These are phyloP conservation scores for Volucella inanis DNA, from an alignment of 2,888 invertebrate species.

Conservation along the genomic window DNA sequence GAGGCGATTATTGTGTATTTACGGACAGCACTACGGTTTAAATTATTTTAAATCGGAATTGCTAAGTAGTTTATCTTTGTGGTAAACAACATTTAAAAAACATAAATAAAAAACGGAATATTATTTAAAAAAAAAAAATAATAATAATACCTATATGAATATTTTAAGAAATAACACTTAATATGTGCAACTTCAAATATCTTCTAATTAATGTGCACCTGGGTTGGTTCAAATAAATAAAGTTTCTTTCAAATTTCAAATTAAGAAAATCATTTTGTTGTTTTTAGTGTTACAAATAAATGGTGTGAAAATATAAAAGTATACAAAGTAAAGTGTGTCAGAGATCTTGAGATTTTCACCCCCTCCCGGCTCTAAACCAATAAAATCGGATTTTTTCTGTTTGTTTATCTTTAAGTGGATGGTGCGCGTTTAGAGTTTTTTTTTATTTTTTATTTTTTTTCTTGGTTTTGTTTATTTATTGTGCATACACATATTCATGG, in stretches of 20 bases:
- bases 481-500: slow-evolving; percentile 48
- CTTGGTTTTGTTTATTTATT: slow-evolving; percentile 48
- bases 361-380: slow-evolving; percentile 26
- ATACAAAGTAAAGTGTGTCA: slow-evolving; percentile 41
- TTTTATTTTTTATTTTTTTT: too few species aligned
- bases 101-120: slow-evolving; percentile 23
- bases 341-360: slow-evolving; percentile 15
- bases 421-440: slow-evolving; percentile 42
- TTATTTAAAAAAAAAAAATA: slow-evolving; percentile 9
- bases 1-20: slow-evolving; percentile 60
- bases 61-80: slow-evolving; percentile 23
- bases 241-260: background rate
- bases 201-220: slow-evolving; percentile 25
- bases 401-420: slow-evolving; percentile 58
- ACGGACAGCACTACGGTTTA: slow-evolving; percentile 60
- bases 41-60: slow-evolving; percentile 29
- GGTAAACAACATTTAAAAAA: slow-evolving; percentile 23
- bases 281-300: slow-evolving; percentile 29
- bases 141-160: too few species aligned
- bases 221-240: background rate
- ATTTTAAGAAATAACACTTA: background rate
- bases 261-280: slow-evolving; percentile 10
- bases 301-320: slow-evolving; percentile 40
- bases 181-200: background rate
- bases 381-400: slow-evolving; percentile 50